Percentiles rank a stretch among this genome's conserved stretches.
Evolutionary conservation across 2,797 vertebrate genomes (phyloP).

Genomic region (Brachyalestes nurse): DNA sequence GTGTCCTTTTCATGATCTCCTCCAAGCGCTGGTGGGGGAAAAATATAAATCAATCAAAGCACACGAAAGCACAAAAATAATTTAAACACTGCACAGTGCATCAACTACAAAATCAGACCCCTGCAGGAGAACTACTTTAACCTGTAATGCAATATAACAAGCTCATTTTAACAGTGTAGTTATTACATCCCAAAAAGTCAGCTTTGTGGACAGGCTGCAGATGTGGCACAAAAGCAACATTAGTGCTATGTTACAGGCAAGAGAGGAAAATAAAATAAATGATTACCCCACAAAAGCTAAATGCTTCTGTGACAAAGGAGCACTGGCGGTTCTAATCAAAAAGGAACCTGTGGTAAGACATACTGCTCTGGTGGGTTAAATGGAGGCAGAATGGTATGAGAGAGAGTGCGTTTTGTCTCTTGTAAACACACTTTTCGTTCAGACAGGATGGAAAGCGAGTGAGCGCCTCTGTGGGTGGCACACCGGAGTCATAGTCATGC

Average conservation of each 20-base stretch:
- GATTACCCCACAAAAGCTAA: not conserved
- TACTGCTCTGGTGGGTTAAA: slow-evolving; percentile 52
- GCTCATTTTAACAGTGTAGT: not conserved
- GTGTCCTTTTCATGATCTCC: slow-evolving; percentile 98
- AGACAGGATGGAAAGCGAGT: slow-evolving; percentile 26
- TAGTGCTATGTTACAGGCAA: not conserved
- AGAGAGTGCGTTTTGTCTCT: not conserved
- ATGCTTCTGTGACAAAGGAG: slow-evolving; percentile 11
- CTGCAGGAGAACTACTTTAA: no score
- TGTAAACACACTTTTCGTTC: slow-evolving; percentile 7
- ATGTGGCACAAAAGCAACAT: not conserved
- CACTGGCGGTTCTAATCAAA: slow-evolving; percentile 25
- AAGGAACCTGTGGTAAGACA: slow-evolving; percentile 37
- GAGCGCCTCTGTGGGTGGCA: slow-evolving; percentile 6
- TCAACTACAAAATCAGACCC: not conserved
- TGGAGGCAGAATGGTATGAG: not conserved
- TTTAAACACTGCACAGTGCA: slow-evolving; percentile 20
- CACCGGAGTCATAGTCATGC: not conserved
- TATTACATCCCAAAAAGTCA: not conserved
- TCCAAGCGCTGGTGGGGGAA: slow-evolving; percentile 87
- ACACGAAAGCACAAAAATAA: not conserved
- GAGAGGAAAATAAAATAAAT: not conserved
- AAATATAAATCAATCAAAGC: slow-evolving; percentile 12
- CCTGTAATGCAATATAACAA: not conserved
- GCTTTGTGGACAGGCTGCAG: not conserved